Evolutionary conservation across 2,113 vertebrate genomes (phyloP).

Genomic region (Bos indicus): DNA sequence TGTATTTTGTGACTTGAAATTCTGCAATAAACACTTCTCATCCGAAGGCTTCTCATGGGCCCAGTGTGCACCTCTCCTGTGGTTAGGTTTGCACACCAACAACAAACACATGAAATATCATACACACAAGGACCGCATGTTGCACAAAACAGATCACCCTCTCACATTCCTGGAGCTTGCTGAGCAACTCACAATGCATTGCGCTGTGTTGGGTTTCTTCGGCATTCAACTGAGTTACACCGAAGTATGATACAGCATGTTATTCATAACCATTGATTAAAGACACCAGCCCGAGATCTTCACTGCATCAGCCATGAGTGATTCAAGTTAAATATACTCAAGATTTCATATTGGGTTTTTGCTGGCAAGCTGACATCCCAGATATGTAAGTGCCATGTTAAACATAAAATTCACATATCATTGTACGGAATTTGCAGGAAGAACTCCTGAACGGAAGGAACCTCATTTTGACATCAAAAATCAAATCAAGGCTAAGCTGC

Average conservation of each 20-base stretch:
- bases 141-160: background rate
- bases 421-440: background rate
- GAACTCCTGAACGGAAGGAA: background rate
- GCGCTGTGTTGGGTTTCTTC: background rate
- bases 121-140: background rate
- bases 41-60: background rate
- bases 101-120: background rate
- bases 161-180: background rate
- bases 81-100: background rate
- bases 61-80: background rate
- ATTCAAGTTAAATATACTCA: background rate
- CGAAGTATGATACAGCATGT: background rate
- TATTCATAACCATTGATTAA: background rate
- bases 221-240: background rate
- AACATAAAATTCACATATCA: background rate
- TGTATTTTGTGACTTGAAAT: background rate
- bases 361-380: background rate
- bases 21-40: background rate
- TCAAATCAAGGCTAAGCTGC: background rate
- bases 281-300: background rate
- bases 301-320: background rate
- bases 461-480: background rate
- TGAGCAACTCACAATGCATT: background rate
- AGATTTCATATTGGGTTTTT: background rate
- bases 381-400: background rate